Evolutionary conservation across 2,113 vertebrate species (phyloP).

Genomic region (Lophochroa leadbeateri): DNA sequence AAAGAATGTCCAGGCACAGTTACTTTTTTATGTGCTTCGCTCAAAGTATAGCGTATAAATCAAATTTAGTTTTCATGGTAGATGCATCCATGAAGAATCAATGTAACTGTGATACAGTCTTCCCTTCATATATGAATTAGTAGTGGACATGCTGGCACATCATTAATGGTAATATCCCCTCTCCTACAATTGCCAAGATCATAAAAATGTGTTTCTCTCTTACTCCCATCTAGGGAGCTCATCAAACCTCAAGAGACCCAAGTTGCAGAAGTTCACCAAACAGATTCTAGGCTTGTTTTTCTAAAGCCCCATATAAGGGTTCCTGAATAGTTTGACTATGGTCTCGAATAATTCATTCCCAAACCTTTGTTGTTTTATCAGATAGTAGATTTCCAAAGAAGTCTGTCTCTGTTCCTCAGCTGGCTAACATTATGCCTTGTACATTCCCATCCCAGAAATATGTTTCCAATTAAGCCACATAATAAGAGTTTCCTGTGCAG

Average conservation of each 20-base stretch:
- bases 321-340: constrained; percentile 32
- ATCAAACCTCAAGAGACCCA: background rate
- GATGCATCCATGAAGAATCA: background rate
- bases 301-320: constrained; percentile 30
- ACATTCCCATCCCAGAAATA: constrained; percentile 40
- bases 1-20: background rate
- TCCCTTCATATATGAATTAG: background rate
- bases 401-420: constrained; percentile 51
- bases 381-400: constrained; percentile 57
- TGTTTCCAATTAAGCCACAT: constrained; percentile 64
- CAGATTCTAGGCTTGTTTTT: constrained; percentile 36
- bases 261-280: constrained; percentile 21
- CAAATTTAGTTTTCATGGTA: background rate
- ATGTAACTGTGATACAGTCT: background rate
- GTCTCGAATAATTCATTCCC: constrained; percentile 72
- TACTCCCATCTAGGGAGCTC: background rate
- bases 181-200: background rate
- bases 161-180: background rate
- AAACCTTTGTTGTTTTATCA: constrained; percentile 56
- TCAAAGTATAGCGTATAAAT: background rate
- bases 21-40: background rate
- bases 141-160: background rate
- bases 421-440: constrained; percentile 60
- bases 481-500: constrained; percentile 42
- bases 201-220: background rate